Evolutionary conservation across 2,797 vertebrate species (phyloP).

Genomic region (Trachops cirrhosus): DNA sequence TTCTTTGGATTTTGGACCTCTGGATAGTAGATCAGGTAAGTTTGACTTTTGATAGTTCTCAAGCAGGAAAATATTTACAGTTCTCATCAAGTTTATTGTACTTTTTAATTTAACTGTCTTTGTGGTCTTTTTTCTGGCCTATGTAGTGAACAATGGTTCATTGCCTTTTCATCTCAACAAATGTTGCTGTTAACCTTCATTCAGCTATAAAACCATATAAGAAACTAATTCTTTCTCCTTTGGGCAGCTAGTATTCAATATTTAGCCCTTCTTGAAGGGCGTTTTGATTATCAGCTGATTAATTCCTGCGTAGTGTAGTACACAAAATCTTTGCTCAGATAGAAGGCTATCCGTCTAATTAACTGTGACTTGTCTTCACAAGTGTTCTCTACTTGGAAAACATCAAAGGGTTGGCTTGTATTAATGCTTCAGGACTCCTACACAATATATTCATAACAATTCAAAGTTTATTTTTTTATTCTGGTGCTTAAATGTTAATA

Average conservation of each 20-base stretch:
- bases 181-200: not conserved
- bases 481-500: not conserved
- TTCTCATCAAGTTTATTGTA: not conserved
- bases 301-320: not conserved
- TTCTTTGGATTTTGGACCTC: constrained; percentile 94
- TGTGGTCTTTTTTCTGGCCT: not conserved
- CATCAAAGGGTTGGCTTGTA: not conserved
- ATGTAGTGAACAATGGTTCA: not conserved
- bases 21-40: constrained; percentile 96
- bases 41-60: not conserved
- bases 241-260: not conserved
- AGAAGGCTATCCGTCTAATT: not conserved
- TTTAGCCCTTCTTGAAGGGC: not conserved
- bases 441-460: not conserved
- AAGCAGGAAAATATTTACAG: not conserved
- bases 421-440: not conserved
- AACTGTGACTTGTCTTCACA: not conserved
- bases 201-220: not conserved
- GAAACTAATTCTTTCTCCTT: not conserved
- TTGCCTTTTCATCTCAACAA: not conserved
- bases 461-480: not conserved
- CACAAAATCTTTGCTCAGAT: not conserved
- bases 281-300: not conserved
- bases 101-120: not conserved
- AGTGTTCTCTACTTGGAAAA: not conserved